Conservation (phyloP, 2,113 vertebrate species). For the Alethe castanea region DNA sequence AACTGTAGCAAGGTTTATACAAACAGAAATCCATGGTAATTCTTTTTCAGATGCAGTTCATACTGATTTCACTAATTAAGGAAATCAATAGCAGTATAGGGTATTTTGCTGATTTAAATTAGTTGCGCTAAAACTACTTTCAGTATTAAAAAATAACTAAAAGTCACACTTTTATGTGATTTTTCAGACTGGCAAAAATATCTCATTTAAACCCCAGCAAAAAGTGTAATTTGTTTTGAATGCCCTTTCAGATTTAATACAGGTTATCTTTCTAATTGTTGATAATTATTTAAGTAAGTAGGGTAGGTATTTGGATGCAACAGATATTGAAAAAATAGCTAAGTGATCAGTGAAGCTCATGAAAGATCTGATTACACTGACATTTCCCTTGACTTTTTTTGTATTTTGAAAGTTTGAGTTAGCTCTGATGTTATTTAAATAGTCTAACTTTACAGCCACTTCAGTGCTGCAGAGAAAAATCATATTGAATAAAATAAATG, state of each 20-base stretch:
- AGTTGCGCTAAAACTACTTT: background rate
- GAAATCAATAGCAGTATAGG: background rate
- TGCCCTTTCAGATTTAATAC: background rate
- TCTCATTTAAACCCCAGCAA: background rate
- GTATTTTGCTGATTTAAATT: background rate
- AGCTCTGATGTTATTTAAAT: background rate
- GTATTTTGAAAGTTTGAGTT: background rate
- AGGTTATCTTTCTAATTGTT: background rate
- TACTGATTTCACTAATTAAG: background rate
- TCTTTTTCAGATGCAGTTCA: background rate
- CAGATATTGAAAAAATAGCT: background rate
- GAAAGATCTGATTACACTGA: background rate
- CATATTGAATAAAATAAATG: background rate
- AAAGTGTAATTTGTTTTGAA: background rate
- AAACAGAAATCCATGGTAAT: rapidly evolving
- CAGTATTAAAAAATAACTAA: background rate
- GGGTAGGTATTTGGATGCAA: background rate
- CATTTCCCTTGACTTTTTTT: background rate
- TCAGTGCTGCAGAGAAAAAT: background rate
- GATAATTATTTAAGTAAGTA: background rate
- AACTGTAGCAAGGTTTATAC: background rate
- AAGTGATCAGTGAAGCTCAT: background rate
- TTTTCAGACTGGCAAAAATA: background rate
- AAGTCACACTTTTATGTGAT: background rate
- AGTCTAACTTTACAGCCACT: background rate